These are phyloP conservation scores for Calameuta idolon DNA, from an alignment of 2,888 invertebrate species.

Conservation along the genomic window DNA sequence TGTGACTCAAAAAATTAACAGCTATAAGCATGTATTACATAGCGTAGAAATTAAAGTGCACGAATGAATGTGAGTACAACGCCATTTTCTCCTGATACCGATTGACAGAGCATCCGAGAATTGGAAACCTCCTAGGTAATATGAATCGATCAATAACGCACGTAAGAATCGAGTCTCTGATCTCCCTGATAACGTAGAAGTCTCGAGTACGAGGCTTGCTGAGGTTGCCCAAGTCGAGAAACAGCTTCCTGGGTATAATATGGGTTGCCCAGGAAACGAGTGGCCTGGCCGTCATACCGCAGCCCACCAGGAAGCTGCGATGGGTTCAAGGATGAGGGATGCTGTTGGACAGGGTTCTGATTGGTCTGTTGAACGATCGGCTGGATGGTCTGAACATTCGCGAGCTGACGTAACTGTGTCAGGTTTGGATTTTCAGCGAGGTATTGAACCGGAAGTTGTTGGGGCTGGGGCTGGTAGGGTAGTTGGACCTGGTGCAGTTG, in stretches of 20 bases:
- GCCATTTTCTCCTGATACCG: neutral
- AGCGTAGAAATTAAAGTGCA: neutral
- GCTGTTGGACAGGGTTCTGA: conserved; percentile 23
- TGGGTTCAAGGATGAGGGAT: conserved; percentile 29
- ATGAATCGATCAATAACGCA: conserved; percentile 40
- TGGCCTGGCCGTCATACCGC: conserved; percentile 40
- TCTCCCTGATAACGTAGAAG: conserved; percentile 50
- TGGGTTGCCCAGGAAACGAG: conserved; percentile 50
- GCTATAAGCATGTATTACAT: neutral
- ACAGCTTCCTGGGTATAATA: conserved; percentile 33
- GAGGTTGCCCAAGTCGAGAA: conserved; percentile 40
- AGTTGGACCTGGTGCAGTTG: conserved; percentile 37
- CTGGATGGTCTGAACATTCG: conserved; percentile 20
- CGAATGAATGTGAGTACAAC: neutral
- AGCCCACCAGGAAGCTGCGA: conserved; percentile 25
- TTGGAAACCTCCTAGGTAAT: neutral
- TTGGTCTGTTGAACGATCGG: conserved; percentile 19
- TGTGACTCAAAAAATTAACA: neutral
- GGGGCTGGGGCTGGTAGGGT: conserved; percentile 20
- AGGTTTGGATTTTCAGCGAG: conserved; percentile 19
- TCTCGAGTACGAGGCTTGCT: conserved; percentile 48
- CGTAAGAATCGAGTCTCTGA: conserved; percentile 49
- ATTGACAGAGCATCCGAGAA: neutral
- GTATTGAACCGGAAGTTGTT: conserved; percentile 29
- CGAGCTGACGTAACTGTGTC: conserved; percentile 24